Base-by-base conservation (phyloP, 1,140 invertebrate species). In the Drosophila eugracilis region DNA sequence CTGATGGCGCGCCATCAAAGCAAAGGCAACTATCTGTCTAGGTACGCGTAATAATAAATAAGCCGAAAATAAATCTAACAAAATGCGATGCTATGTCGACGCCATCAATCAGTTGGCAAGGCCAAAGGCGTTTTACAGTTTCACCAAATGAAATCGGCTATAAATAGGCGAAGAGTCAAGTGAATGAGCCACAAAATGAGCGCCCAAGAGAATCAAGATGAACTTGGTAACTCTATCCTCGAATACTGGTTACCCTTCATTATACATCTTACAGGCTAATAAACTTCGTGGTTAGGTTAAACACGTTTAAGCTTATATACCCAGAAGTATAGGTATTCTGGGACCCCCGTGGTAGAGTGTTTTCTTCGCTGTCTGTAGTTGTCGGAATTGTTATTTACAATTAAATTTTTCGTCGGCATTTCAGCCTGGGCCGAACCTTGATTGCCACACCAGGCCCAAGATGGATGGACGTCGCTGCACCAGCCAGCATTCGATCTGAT, bases 101-200 rank as follows among this genome's bases (percentile, higher is more conserved):
- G 78, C 78, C 83, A 88, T 88, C 83, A 88, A 88, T 88, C 83
- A 88, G 74, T 24, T 26, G 50, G 59, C 54, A 63, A 72, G 75
- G 83, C 83, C 83, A 75, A 75, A 86, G 83, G 83, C 78, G 78
- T 63, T 88, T 83, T 88, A 88, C 60, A 83, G 84, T 83, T 88
- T 89, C 78, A 70, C 76, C 53, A 67, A 80, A 84, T 70, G 75
- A 60, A 75, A 53, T 62, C 50, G 54, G 44, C 77, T 88, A 81
- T 81, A 85, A 85, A 85, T 88, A 85, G 75, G 65, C 59, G 60
- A 69, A 65, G 59, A 71, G 81, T 88, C 83, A 88, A 88, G 83
- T 88, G 78, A 78, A 88, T 72, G 69, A 83, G 77, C 73, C 42
- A 41, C 60, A 70, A 52, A 63, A 79, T 49, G 60, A 67, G 63